Evolutionary conservation across 2,797 vertebrate genomes (phyloP).

Genomic region (Nannoperca obscura): DNA sequence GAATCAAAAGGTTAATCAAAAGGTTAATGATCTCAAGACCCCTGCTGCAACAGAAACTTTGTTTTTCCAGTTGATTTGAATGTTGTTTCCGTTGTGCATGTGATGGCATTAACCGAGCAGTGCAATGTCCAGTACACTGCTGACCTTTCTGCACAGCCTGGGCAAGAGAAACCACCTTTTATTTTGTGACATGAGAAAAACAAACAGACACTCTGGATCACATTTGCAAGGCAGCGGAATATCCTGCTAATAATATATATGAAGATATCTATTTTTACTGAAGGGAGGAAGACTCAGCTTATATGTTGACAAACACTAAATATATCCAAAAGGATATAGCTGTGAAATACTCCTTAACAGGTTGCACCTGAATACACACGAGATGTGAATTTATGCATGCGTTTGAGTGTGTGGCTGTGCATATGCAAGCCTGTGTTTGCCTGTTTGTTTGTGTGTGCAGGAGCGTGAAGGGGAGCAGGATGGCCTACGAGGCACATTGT

Average conservation of each 20-base stretch:
- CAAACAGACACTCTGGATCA: background rate
- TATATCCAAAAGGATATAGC: background rate
- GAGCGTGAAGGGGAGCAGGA: slow-evolving; percentile 71
- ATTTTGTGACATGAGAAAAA: background rate
- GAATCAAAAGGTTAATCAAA: slow-evolving; percentile 70
- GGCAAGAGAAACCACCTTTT: background rate
- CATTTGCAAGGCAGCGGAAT: background rate
- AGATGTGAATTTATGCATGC: slow-evolving; percentile 31
- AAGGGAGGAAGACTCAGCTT: background rate
- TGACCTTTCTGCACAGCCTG: slow-evolving; percentile 37
- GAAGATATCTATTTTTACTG: background rate
- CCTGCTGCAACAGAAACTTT: slow-evolving; percentile 30
- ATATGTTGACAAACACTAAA: background rate
- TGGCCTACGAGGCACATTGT: slow-evolving; percentile 61
- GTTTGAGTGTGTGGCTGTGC: slow-evolving; percentile 23
- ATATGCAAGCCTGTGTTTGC: slow-evolving; percentile 46
- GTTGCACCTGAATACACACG: slow-evolving; percentile 19
- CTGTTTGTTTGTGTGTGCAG: slow-evolving; percentile 60
- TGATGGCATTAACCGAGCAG: slow-evolving; percentile 3
- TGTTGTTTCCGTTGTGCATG: slow-evolving; percentile 29
- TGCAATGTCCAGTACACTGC: slow-evolving; percentile 8
- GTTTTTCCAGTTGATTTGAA: slow-evolving; percentile 41
- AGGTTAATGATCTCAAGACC: slow-evolving; percentile 69
- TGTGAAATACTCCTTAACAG: background rate
- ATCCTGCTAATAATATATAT: background rate